These are phyloP conservation scores for Ochropleura leucogaster DNA, from an alignment of 2,888 invertebrate genomes.

Conservation along the genomic window DNA sequence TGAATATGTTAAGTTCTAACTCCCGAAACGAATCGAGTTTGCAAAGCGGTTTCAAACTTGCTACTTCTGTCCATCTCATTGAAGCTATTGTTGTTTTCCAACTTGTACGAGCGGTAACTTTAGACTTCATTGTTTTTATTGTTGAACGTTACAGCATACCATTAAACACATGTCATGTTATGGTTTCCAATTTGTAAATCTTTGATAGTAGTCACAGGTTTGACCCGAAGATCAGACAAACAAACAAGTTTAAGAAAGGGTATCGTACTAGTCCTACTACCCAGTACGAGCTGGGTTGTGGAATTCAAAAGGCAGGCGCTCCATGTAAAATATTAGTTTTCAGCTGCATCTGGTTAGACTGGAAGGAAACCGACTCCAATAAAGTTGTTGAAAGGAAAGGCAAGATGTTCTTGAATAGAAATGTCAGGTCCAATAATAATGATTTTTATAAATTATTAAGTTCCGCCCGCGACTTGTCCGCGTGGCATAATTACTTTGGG, in stretches of 20 bases:
- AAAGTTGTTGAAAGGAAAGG: background rate
- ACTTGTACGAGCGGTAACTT: constrained; percentile 28
- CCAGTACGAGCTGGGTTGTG: background rate
- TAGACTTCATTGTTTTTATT: constrained; percentile 9
- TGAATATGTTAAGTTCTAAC: constrained; percentile 22
- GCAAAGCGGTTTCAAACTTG: constrained; percentile 28
- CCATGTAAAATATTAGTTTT: background rate
- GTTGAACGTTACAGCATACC: background rate
- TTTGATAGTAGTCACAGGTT: background rate
- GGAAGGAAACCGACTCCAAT: background rate
- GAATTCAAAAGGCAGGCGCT: background rate
- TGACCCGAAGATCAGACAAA: background rate
- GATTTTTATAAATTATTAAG: too few relatives aligned
- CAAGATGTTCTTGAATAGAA: background rate
- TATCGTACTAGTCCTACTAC: background rate
- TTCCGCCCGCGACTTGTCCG: too few relatives aligned
- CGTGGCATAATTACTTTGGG: too few relatives aligned
- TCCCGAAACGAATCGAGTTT: constrained; percentile 21
- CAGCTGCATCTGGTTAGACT: background rate
- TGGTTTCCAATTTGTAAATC: background rate
- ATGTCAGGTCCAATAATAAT: too few relatives aligned
- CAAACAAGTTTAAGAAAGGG: background rate
- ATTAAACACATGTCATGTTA: constrained; percentile 6
- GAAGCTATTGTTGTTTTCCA: constrained; percentile 32
- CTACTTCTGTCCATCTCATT: constrained; percentile 20